Percentiles rank a stretch among this genome's conserved stretches.
Evolutionary conservation across 2,113 vertebrate genomes (phyloP).

Genomic region (Tupaia chinensis): DNA sequence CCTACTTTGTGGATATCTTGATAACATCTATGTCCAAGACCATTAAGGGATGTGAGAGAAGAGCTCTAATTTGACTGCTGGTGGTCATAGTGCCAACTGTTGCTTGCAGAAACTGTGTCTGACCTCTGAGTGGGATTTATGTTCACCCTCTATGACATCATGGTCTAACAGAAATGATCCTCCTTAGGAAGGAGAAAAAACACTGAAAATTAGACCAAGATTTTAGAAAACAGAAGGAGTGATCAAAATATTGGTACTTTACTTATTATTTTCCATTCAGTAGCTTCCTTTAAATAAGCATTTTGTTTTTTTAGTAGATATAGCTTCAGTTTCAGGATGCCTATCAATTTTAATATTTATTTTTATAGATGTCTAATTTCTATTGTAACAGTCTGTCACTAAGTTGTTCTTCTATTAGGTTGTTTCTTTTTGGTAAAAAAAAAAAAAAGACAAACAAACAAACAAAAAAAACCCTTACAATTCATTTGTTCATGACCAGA

Average conservation of each 20-base stretch:
- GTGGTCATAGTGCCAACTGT: constrained; percentile 58
- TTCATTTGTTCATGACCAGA: background rate
- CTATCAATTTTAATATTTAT: background rate
- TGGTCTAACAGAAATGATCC: background rate
- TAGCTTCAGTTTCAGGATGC: background rate
- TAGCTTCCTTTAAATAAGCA: background rate
- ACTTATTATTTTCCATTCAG: background rate
- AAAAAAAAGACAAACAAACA: background rate
- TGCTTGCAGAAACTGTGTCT: constrained; percentile 36
- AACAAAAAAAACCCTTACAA: background rate
- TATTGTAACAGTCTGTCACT: background rate
- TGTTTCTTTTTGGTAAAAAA: background rate
- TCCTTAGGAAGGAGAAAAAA: background rate
- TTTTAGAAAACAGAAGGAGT: background rate
- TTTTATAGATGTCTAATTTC: background rate
- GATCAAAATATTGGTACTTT: background rate
- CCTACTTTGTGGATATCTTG: constrained; percentile 74
- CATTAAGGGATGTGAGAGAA: constrained; percentile 50
- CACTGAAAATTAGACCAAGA: background rate
- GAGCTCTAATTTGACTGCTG: constrained; percentile 26
- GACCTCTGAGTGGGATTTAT: constrained; percentile 53
- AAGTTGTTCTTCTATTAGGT: background rate
- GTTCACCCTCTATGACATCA: background rate
- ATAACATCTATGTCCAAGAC: constrained; percentile 74
- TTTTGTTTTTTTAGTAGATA: background rate